Evolutionary conservation across 2,797 vertebrate genomes (phyloP).

Genomic region (Dermochelys coriacea): DNA sequence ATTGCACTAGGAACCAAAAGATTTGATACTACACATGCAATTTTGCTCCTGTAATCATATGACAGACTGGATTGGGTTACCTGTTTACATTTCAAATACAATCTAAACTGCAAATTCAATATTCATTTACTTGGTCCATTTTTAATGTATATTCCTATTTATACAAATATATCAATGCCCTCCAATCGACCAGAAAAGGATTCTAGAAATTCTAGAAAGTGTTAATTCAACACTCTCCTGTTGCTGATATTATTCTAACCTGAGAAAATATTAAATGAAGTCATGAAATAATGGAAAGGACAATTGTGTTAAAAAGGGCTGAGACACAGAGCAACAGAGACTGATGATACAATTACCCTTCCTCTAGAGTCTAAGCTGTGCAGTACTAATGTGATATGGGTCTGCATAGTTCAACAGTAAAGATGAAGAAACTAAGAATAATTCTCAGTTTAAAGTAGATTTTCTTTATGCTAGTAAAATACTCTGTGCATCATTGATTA

Average conservation of each 20-base stretch:
- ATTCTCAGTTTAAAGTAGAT: slow-evolving; percentile 56
- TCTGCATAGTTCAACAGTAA: slow-evolving; percentile 53
- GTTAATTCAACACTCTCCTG: slow-evolving; percentile 39
- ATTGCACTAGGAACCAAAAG: background rate
- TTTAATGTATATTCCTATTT: background rate
- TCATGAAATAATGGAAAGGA: slow-evolving; percentile 57
- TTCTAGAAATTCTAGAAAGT: background rate
- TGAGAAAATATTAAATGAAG: slow-evolving; percentile 70
- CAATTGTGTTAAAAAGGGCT: slow-evolving; percentile 61
- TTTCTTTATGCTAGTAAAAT: slow-evolving; percentile 52
- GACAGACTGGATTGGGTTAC: background rate
- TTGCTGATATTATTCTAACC: slow-evolving; percentile 26
- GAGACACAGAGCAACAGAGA: slow-evolving; percentile 57
- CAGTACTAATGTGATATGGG: slow-evolving; percentile 39
- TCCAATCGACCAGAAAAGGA: slow-evolving; percentile 36
- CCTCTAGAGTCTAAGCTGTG: background rate
- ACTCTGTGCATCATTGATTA: slow-evolving; percentile 50
- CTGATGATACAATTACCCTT: slow-evolving; percentile 65
- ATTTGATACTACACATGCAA: background rate
- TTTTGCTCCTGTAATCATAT: slow-evolving; percentile 23
- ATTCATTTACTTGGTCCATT: background rate
- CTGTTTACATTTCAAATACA: slow-evolving; percentile 9
- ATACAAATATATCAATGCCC: background rate
- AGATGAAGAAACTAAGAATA: slow-evolving; percentile 58
- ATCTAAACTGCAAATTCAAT: slow-evolving; percentile 5